Evolutionary conservation across 1,140 invertebrate genomes (phyloP).

Genomic region (Drosophila eugracilis): DNA sequence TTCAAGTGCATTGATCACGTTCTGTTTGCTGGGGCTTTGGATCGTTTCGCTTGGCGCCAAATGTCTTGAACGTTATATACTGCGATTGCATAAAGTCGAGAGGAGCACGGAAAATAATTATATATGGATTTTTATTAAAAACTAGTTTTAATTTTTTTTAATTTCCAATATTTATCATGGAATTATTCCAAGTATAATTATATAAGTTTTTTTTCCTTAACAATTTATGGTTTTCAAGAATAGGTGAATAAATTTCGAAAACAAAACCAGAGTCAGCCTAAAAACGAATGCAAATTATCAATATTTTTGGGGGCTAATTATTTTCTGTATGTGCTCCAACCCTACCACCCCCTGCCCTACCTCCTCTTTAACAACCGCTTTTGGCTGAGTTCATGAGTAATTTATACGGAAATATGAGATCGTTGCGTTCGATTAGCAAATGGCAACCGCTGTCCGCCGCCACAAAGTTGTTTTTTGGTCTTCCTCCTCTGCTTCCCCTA

Average conservation of each 20-base stretch:
- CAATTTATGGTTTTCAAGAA: no score
- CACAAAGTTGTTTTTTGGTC: constrained; percentile 48
- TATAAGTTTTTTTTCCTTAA: no score
- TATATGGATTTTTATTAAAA: no score
- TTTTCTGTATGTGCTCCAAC: not conserved
- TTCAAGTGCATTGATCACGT: constrained; percentile 43
- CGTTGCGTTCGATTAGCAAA: constrained; percentile 57
- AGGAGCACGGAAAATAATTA: not conserved
- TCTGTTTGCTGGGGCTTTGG: constrained; percentile 5
- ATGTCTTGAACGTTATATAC: constrained; percentile 2
- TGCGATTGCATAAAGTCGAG: constrained; percentile 4
- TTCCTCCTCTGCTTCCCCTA: no score
- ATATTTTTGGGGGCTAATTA: not conserved
- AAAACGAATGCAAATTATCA: not conserved
- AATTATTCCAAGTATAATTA: no score
- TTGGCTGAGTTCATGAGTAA: constrained; percentile 56
- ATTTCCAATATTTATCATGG: no score
- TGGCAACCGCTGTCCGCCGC: constrained; percentile 28
- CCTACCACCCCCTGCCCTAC: no score
- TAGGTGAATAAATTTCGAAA: no score
- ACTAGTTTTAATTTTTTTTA: no score
- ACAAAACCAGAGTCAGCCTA: no score
- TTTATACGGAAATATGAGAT: constrained; percentile 60
- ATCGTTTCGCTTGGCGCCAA: constrained; percentile 20
- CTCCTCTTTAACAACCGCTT: not conserved